Conservation (phyloP, 1,140 invertebrate species). For the Eupeodes corollae region DNA sequence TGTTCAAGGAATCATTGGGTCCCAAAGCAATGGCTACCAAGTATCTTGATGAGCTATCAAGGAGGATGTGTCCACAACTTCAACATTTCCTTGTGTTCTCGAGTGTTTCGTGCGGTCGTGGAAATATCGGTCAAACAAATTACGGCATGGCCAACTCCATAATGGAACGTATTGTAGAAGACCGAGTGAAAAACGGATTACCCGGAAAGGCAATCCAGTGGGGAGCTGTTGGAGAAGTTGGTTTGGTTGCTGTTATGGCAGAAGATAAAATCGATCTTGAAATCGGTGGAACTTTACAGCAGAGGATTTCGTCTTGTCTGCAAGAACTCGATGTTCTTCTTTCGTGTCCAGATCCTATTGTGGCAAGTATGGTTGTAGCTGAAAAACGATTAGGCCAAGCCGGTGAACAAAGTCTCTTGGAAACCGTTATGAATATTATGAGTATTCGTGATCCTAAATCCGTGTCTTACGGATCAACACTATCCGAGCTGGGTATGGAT, state of each 20-base stretch:
- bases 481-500: constrained; percentile 82
- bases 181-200: constrained; percentile 43
- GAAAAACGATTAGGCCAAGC: constrained; percentile 50
- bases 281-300: constrained; percentile 72
- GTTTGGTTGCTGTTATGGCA: constrained; percentile 65
- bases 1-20: constrained; percentile 43
- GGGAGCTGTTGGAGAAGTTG: constrained; percentile 60
- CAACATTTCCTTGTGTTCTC: constrained; percentile 70
- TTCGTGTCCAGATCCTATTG: constrained; percentile 48
- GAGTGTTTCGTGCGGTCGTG: constrained; percentile 75
- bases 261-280: constrained; percentile 64
- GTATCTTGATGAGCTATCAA: constrained; percentile 47
- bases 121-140: constrained; percentile 81
- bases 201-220: constrained; percentile 59
- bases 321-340: constrained; percentile 56
- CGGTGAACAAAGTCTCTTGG: constrained; percentile 48
- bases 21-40: constrained; percentile 52
- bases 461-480: constrained; percentile 54
- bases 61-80: constrained; percentile 44
- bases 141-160: constrained; percentile 68
- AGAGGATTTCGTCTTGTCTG: constrained; percentile 70
- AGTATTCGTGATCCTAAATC: constrained; percentile 44
- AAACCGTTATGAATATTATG: constrained; percentile 53
- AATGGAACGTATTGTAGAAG: constrained; percentile 61
- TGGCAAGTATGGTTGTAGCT: constrained; percentile 68